phyloP scores from a whole-genome alignment of 2,113 vertebrate species.

The Protobothrops flavoviridis region DNA sequence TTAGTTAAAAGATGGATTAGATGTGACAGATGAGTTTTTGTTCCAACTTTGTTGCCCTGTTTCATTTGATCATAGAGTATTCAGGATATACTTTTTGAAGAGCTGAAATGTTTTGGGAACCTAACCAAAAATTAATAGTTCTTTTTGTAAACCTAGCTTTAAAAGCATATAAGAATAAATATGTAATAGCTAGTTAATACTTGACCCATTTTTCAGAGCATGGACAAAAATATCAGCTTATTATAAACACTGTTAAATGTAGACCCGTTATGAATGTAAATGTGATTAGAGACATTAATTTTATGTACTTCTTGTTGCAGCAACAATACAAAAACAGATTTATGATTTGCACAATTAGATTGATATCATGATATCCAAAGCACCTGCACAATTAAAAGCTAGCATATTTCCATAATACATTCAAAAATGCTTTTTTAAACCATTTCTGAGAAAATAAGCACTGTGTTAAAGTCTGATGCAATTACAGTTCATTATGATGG shows the following conservation, averaged over 20 bases:
- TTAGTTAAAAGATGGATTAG: constrained; percentile 12
- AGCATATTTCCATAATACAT: neutral
- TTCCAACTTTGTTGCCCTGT: neutral
- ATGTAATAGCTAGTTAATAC: neutral
- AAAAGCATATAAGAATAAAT: neutral
- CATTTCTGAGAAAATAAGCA: neutral
- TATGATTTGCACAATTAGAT: neutral
- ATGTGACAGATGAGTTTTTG: neutral
- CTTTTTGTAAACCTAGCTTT: neutral
- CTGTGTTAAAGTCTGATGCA: neutral
- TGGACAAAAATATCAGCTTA: neutral
- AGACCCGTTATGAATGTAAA: neutral
- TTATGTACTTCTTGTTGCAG: neutral
- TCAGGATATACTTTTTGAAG: neutral
- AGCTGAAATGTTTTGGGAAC: neutral
- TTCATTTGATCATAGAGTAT: neutral
- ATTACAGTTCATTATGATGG: neutral
- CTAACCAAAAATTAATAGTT: neutral
- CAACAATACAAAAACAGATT: constrained; percentile 6
- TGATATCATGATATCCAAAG: neutral
- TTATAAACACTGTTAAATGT: neutral
- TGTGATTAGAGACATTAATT: neutral
- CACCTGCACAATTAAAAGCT: constrained; percentile 4
- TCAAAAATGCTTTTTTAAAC: neutral
- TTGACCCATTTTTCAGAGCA: neutral